Percentiles rank a stretch among this genome's conserved stretches.
phyloP scores from a whole-genome alignment of 1,140 invertebrate genomes.

The Steinernema feltiae region DNA sequence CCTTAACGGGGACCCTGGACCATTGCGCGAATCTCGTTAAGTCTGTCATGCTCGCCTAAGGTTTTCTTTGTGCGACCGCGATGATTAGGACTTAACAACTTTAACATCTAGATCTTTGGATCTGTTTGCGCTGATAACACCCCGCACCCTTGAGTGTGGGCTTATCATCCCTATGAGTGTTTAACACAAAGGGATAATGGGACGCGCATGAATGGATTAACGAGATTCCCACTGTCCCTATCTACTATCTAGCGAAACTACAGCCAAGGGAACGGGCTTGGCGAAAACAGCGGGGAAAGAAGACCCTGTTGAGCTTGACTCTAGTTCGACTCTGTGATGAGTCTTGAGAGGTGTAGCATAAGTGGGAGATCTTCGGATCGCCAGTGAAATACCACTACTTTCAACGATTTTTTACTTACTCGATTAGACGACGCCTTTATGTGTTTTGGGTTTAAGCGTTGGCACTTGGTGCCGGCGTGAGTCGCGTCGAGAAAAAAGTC shows the following conservation, averaged over 20 bases:
- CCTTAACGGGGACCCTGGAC: too few species aligned
- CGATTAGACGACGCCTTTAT: slow-evolving; percentile 61
- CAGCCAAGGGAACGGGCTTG: slow-evolving; percentile 65
- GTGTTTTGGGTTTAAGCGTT: too few species aligned
- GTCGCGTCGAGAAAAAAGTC: too few species aligned
- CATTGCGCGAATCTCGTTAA: too few species aligned
- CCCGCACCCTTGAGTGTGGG: background rate
- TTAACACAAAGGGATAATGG: slow-evolving; percentile 58
- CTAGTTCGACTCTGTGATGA: slow-evolving; percentile 67
- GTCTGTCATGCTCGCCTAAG: too few species aligned
- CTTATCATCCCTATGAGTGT: background rate
- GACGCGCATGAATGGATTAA: slow-evolving; percentile 68
- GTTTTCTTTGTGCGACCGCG: too few species aligned
- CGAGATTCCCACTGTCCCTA: slow-evolving; percentile 63
- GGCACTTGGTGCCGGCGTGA: too few species aligned
- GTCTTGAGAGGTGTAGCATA: slow-evolving; percentile 64
- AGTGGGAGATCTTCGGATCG: slow-evolving; percentile 62
- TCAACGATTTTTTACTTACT: slow-evolving; percentile 69
- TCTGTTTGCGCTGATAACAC: too few species aligned
- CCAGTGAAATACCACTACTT: slow-evolving; percentile 68
- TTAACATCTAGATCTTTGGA: too few species aligned
- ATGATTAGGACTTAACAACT: too few species aligned
- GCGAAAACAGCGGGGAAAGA: slow-evolving; percentile 70
- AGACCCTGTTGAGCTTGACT: too few species aligned
- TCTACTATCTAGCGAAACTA: slow-evolving; percentile 71